Conservation (phyloP, 2,888 invertebrate species). For the Mystacides longicornis region DNA sequence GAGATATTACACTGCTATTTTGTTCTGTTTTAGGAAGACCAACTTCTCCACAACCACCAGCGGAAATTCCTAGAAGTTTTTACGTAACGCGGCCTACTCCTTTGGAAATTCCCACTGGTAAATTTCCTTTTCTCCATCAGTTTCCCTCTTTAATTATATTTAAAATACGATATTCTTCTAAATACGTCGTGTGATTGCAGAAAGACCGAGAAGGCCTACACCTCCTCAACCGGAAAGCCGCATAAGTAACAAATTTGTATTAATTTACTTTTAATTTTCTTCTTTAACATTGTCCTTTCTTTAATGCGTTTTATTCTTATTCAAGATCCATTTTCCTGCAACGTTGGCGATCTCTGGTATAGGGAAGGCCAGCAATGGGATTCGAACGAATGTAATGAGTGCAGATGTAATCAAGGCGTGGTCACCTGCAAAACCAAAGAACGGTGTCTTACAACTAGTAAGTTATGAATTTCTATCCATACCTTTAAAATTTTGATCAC, state of each 20-base stretch:
- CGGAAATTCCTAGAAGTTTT: slow-evolving; percentile 30
- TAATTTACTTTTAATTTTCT: background rate
- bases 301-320: no score
- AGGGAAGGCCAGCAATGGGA: slow-evolving; percentile 61
- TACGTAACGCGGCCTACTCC: slow-evolving; percentile 15
- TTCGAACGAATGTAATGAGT: slow-evolving; percentile 58
- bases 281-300: background rate
- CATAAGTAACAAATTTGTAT: slow-evolving; percentile 7
- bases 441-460: slow-evolving; percentile 14
- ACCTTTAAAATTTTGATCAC: background rate
- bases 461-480: background rate
- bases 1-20: background rate
- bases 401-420: slow-evolving; percentile 59
- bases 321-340: slow-evolving; percentile 37
- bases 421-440: slow-evolving; percentile 45
- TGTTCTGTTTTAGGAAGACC: background rate
- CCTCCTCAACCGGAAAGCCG: slow-evolving; percentile 15
- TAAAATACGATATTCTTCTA: background rate
- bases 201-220: slow-evolving; percentile 8
- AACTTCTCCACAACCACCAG: slow-evolving; percentile 33
- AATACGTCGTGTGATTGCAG: background rate
- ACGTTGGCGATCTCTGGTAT: slow-evolving; percentile 54
- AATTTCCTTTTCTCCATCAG: background rate
- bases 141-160: background rate
- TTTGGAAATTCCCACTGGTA: slow-evolving; percentile 13